These are phyloP conservation scores for Cyanistes caeruleus DNA, from an alignment of 2,113 vertebrate species.

Conservation along the genomic window DNA sequence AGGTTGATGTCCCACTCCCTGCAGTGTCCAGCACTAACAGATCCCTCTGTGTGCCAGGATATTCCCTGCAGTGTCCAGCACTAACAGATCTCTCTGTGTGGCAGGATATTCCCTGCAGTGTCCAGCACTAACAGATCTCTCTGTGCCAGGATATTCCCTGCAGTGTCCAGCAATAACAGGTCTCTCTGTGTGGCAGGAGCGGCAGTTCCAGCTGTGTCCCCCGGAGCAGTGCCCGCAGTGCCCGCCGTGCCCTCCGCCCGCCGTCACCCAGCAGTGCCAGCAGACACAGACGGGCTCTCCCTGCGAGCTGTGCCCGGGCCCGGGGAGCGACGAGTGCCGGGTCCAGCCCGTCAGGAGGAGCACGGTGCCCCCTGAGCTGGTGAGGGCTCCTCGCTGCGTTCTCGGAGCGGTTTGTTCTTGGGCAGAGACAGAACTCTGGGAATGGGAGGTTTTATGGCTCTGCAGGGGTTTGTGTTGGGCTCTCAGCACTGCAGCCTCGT, in stretches of 20 bases:
- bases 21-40: background rate
- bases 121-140: background rate
- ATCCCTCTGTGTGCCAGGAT: background rate
- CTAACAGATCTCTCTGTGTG: background rate
- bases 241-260: background rate
- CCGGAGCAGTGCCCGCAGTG: background rate
- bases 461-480: background rate
- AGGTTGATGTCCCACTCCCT: accelerated
- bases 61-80: background rate
- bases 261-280: conserved; percentile 7
- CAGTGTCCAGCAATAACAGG: background rate
- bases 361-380: background rate
- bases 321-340: background rate
- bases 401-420: background rate
- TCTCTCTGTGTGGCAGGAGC: background rate
- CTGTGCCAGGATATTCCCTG: background rate
- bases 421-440: accelerated
- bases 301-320: background rate
- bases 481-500: accelerated
- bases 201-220: background rate
- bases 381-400: background rate
- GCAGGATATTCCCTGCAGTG: no score
- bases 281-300: conserved; percentile 21
- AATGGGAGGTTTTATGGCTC: accelerated
- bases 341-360: background rate